Evolutionary conservation across 2,888 invertebrate species (phyloP).

Genomic region (Xanthorhoe spadicearia): DNA sequence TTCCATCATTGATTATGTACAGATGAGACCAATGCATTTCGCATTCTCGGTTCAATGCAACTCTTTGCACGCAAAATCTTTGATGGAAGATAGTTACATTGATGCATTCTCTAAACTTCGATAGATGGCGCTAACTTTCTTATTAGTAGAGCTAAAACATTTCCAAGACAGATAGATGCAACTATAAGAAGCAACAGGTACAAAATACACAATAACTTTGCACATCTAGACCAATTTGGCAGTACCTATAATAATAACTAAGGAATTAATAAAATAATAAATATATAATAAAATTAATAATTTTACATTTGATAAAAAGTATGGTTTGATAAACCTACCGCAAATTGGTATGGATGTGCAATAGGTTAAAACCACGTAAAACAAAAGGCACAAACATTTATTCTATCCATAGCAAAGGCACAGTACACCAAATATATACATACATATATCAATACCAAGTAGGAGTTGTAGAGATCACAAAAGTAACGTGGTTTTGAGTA

Average conservation of each 20-base stretch:
- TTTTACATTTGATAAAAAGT: neutral
- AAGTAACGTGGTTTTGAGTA: slow-evolving; percentile 5
- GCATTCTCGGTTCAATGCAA: no score
- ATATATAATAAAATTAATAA: no score
- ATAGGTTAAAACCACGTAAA: slow-evolving; percentile 57
- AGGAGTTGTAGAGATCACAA: slow-evolving; percentile 15
- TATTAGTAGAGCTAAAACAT: neutral
- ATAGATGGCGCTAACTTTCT: neutral
- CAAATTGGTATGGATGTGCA: neutral
- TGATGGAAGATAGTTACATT: no score
- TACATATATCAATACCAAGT: slow-evolving; percentile 11
- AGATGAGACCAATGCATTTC: no score
- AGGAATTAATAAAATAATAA: no score
- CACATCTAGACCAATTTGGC: neutral
- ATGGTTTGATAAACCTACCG: neutral
- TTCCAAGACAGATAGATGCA: slow-evolving; percentile 23
- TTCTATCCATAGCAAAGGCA: slow-evolving; percentile 78
- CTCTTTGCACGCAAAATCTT: no score
- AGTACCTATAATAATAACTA: neutral
- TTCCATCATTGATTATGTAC: no score
- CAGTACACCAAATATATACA: slow-evolving; percentile 66
- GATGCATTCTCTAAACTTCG: neutral
- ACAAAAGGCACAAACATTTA: slow-evolving; percentile 80
- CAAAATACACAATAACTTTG: slow-evolving; percentile 48
- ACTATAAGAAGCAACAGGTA: slow-evolving; percentile 68